Evolutionary conservation across 1,140 invertebrate genomes (phyloP).

Genomic region (Augochlora pura): DNA sequence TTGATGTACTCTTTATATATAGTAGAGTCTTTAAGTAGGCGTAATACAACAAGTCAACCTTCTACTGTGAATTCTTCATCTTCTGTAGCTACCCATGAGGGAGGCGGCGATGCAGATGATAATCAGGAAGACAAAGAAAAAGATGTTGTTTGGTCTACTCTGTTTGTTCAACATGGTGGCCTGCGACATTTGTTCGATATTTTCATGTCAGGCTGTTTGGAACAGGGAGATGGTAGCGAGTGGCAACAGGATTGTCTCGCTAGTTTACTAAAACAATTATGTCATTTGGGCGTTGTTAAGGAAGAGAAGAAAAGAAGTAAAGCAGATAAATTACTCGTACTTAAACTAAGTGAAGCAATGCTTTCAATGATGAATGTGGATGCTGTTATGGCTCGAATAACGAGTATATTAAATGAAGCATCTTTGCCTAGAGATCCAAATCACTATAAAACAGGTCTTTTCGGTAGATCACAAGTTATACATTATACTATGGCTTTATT

Average conservation of each 20-base stretch:
- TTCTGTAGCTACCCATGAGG: slow-evolving; percentile 68
- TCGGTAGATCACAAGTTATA: slow-evolving; percentile 91
- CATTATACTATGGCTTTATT: slow-evolving; percentile 91
- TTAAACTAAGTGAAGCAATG: slow-evolving; percentile 86
- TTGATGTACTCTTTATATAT: slow-evolving; percentile 97
- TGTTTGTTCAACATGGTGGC: slow-evolving; percentile 93
- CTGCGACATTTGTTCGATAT: slow-evolving; percentile 94
- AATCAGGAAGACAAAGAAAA: slow-evolving; percentile 69
- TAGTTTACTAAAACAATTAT: slow-evolving; percentile 90
- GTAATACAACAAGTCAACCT: slow-evolving; percentile 46
- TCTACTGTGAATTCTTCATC: slow-evolving; percentile 33
- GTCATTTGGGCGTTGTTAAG: slow-evolving; percentile 88
- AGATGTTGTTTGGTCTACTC: slow-evolving; percentile 84
- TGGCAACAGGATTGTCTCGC: slow-evolving; percentile 97
- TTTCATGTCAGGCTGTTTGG: slow-evolving; percentile 89
- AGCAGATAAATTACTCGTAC: slow-evolving; percentile 84
- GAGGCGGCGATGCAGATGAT: slow-evolving; percentile 73
- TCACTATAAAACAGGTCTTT: slow-evolving; percentile 92
- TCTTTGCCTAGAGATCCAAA: slow-evolving; percentile 88
- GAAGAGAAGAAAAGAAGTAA: slow-evolving; percentile 80
- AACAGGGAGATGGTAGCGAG: slow-evolving; percentile 88
- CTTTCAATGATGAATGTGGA: slow-evolving; percentile 91
- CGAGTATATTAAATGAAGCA: slow-evolving; percentile 93
- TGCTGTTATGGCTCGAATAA: slow-evolving; percentile 89
- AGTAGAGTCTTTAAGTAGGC: slow-evolving; percentile 86